These are phyloP conservation scores for Myiotriccus ornatus DNA, from an alignment of 2,797 vertebrate species.

Conservation along the genomic window DNA sequence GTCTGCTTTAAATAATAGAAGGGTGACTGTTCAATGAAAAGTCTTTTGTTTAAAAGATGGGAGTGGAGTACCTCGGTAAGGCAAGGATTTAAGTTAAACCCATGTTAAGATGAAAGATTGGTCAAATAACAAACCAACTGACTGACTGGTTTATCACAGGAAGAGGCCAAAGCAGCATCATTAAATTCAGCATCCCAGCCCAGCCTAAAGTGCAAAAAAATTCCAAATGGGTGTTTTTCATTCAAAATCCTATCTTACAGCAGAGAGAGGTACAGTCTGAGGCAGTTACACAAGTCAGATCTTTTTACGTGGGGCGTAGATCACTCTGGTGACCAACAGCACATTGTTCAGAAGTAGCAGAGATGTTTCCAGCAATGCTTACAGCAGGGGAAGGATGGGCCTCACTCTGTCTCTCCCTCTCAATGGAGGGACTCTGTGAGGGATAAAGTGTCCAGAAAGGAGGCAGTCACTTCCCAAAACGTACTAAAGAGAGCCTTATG, in stretches of 20 bases:
- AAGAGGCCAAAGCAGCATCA: not conserved
- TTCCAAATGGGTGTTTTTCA: fast-evolving
- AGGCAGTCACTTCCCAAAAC: not conserved
- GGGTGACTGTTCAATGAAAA: not conserved
- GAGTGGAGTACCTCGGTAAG: no score
- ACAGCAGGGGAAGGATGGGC: not conserved
- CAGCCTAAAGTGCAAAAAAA: not conserved
- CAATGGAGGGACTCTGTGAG: not conserved
- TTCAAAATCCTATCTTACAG: not conserved
- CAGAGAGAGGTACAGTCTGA: not conserved
- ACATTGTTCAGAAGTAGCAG: not conserved
- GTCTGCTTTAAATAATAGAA: not conserved
- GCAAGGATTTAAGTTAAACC: not conserved
- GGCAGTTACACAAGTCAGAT: not conserved
- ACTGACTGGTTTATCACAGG: not conserved
- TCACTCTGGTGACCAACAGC: not conserved
- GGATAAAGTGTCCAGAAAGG: not conserved
- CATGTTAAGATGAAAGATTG: not conserved
- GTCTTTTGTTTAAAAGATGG: not conserved
- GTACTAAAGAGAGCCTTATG: not conserved
- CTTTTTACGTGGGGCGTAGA: no score
- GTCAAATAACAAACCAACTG: not conserved
- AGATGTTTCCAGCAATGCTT: not conserved
- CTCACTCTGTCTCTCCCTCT: not conserved
- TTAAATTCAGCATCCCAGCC: not conserved